phyloP scores from a whole-genome alignment of 2,888 invertebrate species.

The Tholera decimalis region DNA sequence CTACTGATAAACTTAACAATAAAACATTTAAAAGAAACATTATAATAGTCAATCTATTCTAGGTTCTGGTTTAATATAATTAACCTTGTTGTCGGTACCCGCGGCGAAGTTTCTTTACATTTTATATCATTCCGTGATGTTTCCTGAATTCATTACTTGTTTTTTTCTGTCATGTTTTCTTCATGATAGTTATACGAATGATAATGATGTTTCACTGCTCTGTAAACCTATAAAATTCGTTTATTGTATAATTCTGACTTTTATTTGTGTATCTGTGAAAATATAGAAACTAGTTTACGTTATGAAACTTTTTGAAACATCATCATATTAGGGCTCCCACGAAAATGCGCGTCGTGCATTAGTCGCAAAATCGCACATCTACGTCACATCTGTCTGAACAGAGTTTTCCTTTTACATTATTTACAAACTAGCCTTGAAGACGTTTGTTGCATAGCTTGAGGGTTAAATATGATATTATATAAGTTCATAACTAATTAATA shows the following conservation, averaged over 20 bases:
- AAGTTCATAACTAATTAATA: background rate
- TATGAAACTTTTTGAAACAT: background rate
- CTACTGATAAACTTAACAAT: conserved; percentile 50
- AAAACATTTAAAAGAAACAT: conserved; percentile 53
- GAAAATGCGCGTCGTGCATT: background rate
- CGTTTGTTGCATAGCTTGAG: background rate
- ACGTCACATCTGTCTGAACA: background rate
- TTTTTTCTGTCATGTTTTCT: conserved; percentile 8
- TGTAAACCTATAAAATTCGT: conserved; percentile 6
- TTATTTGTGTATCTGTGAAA: conserved; percentile 1
- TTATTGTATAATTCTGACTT: background rate
- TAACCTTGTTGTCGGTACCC: conserved; percentile 21
- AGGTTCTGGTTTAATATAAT: conserved; percentile 31
- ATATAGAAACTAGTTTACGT: background rate
- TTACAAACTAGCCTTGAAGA: background rate
- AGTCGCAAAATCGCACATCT: background rate
- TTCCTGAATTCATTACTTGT: conserved; percentile 21
- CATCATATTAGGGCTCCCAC: background rate
- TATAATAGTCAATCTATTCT: conserved; percentile 44
- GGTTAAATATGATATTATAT: background rate
- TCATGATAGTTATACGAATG: conserved; percentile 1
- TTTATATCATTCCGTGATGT: conserved; percentile 37
- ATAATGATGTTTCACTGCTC: conserved; percentile 11
- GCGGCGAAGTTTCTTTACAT: conserved; percentile 18
- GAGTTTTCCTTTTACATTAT: background rate